Conservation (phyloP, 1,140 invertebrate genomes). For the Rhopalosiphum maidis region DNA sequence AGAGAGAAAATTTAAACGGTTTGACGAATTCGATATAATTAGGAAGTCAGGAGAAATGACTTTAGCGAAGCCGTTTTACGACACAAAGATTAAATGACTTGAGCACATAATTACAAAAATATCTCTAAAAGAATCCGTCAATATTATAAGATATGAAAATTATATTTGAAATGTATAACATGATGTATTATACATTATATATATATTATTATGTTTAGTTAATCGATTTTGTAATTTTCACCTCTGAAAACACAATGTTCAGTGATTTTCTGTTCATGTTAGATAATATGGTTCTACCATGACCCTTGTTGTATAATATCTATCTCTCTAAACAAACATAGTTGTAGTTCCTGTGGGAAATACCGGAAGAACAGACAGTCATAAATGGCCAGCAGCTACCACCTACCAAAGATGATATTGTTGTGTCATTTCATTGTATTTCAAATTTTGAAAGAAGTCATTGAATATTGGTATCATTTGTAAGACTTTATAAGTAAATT, state of each 20-base stretch:
- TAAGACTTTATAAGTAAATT: not conserved
- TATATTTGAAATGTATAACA: not conserved
- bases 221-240: not conserved
- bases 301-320: not conserved
- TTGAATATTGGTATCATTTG: not conserved
- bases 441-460: not conserved
- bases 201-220: not conserved
- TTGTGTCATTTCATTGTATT: not conserved
- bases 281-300: not conserved
- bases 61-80: not conserved
- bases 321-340: not conserved
- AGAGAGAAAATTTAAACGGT: not conserved
- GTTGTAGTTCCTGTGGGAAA: conserved; percentile 2
- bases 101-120: not conserved
- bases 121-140: not conserved
- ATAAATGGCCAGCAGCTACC: not conserved
- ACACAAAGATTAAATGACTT: conserved; percentile 21
- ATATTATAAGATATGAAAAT: not conserved
- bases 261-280: not conserved
- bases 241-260: not conserved
- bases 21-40: conserved; percentile 21
- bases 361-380: not conserved
- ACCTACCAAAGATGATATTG: not conserved
- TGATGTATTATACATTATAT: not conserved
- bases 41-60: not conserved